Evolutionary conservation across 2,797 vertebrate species (phyloP).

Genomic region (Sebastes iracundus): DNA sequence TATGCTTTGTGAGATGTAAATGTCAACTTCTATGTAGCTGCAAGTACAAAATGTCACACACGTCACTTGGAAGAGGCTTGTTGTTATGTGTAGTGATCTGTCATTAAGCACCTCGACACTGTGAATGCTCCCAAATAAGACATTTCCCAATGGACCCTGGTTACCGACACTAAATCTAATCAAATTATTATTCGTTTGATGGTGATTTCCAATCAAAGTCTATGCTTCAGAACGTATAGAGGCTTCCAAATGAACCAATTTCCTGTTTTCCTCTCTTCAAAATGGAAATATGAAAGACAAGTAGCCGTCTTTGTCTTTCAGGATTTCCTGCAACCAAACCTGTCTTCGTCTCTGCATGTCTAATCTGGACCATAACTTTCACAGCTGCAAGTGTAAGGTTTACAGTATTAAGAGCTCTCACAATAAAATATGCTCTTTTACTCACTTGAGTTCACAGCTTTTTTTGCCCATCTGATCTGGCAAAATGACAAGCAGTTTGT

Average conservation of each 20-base stretch:
- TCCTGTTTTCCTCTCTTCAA: neutral
- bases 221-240: neutral
- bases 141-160: neutral
- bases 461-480: neutral
- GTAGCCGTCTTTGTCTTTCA: neutral
- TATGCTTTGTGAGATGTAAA: conserved; percentile 13
- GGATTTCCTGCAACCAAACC: neutral
- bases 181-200: neutral
- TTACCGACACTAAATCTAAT: conserved; percentile 11
- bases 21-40: neutral
- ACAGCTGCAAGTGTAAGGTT: conserved; percentile 14
- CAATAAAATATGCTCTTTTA: conserved; percentile 24
- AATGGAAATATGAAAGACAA: neutral
- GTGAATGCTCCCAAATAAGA: conserved; percentile 36
- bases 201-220: neutral
- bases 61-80: neutral
- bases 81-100: neutral
- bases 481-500: neutral
- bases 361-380: conserved; percentile 20
- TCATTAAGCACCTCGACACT: conserved; percentile 30
- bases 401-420: conserved; percentile 32
- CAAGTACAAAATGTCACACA: neutral
- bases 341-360: conserved; percentile 30
- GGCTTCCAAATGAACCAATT: neutral
- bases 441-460: conserved; percentile 10